Base-by-base conservation (phyloP, 2,113 vertebrate genomes). In the Pygoscelis antarcticus region DNA sequence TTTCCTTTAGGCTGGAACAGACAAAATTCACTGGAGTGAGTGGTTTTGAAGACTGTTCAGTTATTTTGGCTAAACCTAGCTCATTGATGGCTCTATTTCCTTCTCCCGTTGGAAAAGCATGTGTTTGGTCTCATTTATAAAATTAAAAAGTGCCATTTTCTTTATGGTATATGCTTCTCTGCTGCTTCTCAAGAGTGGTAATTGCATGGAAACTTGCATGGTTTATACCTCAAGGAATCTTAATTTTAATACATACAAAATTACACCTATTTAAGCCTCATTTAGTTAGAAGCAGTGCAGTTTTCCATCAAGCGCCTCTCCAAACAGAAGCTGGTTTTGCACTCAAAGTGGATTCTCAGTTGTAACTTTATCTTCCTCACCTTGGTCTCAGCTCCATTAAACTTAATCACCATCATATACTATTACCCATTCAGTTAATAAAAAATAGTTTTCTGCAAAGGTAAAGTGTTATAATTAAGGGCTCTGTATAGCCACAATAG, bases 371-470 rank as follows among this genome's bases (percentile, higher is more conserved):
- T 96, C 96, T 95, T 96, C 44, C 55, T 90, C 75, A 84, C 64
- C 66, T 87, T 93, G 79, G 87, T 92, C 95, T 95, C 91, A 49
- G 93, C 85, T 93, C 96, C 80, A 96, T 97, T 97, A 97, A 96
- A 93, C 49, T 95, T 96, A 97, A 98, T 97, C 93, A 96, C 90
- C 94, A 92, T 94, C 90, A 82, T 97, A 96, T 93, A 96, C 85
- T 90, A 57, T 95, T 94, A 94, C 88, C 54, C 1, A 1, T 91
- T 97, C 96, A 79, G 81, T 91, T 97, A 96, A 96, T 97, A 96
- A 97, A 96, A 96, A 96, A 97, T 94, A 96, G 90, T 95, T 97
- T 81, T 96, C 90, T 97, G 83, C 12, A 10, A 96, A 97, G 88
- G 75, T 96, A 82, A 96, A 93, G 23, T 87, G 74, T 93, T 96